A percentile compares a stretch with the other conserved stretches of the same genome.
These are phyloP conservation scores for Apamea crenata DNA, from an alignment of 2,888 invertebrate genomes.

Conservation along the genomic window DNA sequence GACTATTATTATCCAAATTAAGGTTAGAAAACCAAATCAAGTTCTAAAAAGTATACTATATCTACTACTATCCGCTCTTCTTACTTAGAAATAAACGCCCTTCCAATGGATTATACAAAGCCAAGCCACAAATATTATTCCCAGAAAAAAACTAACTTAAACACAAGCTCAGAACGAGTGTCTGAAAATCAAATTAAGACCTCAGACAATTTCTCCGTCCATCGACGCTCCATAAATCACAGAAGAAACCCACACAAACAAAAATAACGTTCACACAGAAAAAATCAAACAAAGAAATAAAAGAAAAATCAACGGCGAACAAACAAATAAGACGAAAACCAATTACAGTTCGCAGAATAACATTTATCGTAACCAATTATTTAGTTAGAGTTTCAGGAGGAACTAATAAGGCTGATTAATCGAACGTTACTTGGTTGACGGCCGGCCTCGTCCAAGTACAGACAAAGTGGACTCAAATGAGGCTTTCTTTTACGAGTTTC, in stretches of 20 bases:
- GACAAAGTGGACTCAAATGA: conserved; percentile 38
- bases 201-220: conserved; percentile 32
- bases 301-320: conserved; percentile 66
- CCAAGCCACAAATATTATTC: conserved; percentile 5
- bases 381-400: conserved; percentile 74
- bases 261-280: conserved; percentile 54
- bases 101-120: not conserved
- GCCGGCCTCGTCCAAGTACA: conserved; percentile 47
- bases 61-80: not conserved
- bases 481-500: conserved; percentile 26
- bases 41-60: not conserved
- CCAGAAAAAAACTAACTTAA: conserved; percentile 19
- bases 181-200: conserved; percentile 52
- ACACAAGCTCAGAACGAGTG: conserved; percentile 16
- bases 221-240: conserved; percentile 51
- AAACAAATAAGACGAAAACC: conserved; percentile 76
- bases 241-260: conserved; percentile 55
- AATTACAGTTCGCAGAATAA: conserved; percentile 78
- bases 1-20: not conserved
- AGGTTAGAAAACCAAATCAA: not conserved
- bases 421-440: conserved; percentile 60
- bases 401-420: conserved; percentile 76
- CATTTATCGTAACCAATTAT: conserved; percentile 79
- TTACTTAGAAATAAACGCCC: not conserved
- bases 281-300: conserved; percentile 65